Evolutionary conservation across 1,140 invertebrate species (phyloP), one percentile per base, ranked within the genome.

Genomic region (Sarcophaga bullata): DNA sequence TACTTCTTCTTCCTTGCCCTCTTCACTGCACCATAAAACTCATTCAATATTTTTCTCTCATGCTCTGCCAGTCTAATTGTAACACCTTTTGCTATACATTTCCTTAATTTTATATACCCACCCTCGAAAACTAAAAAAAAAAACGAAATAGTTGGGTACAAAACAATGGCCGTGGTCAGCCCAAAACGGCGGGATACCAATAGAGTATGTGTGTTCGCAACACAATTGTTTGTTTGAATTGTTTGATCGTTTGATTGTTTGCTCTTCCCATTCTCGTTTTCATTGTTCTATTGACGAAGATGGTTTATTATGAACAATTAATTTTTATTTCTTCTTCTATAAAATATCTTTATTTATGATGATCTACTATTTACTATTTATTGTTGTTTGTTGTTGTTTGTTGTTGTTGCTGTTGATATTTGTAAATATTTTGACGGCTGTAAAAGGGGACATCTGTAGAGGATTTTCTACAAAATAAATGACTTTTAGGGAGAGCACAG

Each of bases 61-160:
- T 19, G 47, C 13, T 17, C 19, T 8, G n/a, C 47, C n/a, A 7
- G 13, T 6, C 13, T 48, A 78, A 78, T 19, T 78, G 75, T 78
- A 78, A 78, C 75, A 78, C 75, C 75, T 78, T 78, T 78, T 19
- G 75, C 19, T 47, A 15, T 46, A 73, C 25, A 49, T 49, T 76
- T 68, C n/a, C 17, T 68, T 68, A 68, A 68, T 68, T 68, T 68
- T 37, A 37, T 1, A 2, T 37, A 37, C 25, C 25, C 46, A 49
- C 15, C 75, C 48, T 48, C 17, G 1, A 78, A 17, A 50, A 49
- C 9, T n/a, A 75, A 75, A 47, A 75, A 17, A 0, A 8, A 49
- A 76, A 3, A 76, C 73, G 25, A 37, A 37, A 37, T 37, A 37
- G 25, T 37, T 37, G 25, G 25, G 25, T 4, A 37, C 25, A 37